Evolutionary conservation across 2,888 invertebrate species (phyloP), one percentile per base, ranked within the genome.

Genomic region (Rotaria macrura): DNA sequence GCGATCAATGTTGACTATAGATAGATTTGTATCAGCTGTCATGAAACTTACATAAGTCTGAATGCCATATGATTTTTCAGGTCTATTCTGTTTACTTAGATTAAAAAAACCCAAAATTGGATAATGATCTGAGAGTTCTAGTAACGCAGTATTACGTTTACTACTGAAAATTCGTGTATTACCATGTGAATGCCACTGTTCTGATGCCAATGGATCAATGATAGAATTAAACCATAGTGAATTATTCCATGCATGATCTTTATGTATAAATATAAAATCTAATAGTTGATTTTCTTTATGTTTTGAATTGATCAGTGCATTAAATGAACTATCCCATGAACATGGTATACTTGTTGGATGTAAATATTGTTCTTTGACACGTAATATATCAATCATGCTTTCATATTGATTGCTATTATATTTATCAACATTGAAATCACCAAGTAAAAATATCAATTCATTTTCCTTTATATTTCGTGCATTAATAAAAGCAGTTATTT

Each of bases 341-440:
- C n/a, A 79, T 43, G 1, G 43, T 43, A 79, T 43, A 43, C 43
- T 43, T n/a, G 40, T 12, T 79, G 79, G 79, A 79, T 79, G 43
- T 43, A 43, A 40, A 4, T 14, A 3, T 43, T 40, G 79, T 79
- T 79, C 5, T 43, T 43, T n/a, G 3, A 79, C 79, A 43, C n/a
- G 23, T 14, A 79, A 12, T 14, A 79, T 43, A n/a, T 43, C 79
- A 79, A 79, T 40, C 40, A 79, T 79, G 25, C 0, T 40, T 79
- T 43, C 25, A 79, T 79, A 43, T 79, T 79, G 79, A n/a, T 43
- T n/a, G 12, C 12, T 40, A 43, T 79, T 40, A 79, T 79, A 79
- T 43, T 43, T 40, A 79, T 79, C 79, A 79, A 79, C n/a, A 79
- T 79, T 79, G n/a, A 79, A 79, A 79, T 79, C 79, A 43, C 79